Evolutionary conservation across 2,113 vertebrate genomes (phyloP).

Genomic region (Hemichromis elongatus): DNA sequence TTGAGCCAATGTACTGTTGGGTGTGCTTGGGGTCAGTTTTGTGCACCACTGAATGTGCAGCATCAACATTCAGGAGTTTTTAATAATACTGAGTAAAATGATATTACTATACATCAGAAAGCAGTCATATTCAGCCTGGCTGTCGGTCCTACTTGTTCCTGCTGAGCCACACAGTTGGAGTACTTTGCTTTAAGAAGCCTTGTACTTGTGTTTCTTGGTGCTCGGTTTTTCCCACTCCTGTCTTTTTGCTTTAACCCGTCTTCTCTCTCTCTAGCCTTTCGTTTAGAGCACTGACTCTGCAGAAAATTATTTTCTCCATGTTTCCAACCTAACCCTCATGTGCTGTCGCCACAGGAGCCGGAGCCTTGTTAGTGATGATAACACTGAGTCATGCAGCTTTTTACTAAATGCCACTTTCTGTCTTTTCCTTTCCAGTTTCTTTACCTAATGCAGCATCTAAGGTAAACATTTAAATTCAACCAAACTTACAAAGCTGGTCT

Average conservation of each 20-base stretch:
- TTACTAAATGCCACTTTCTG: neutral
- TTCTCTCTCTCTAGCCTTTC: neutral
- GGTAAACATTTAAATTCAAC: conserved; percentile 41
- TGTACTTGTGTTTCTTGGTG: neutral
- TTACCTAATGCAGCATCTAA: conserved; percentile 62
- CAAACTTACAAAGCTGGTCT: neutral
- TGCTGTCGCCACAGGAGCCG: neutral
- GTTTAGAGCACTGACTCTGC: neutral
- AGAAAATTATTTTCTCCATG: no score
- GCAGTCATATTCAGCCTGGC: neutral
- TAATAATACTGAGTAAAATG: neutral
- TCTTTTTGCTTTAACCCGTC: neutral
- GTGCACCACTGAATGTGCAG: neutral
- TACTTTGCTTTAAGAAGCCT: neutral
- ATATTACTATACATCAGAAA: neutral
- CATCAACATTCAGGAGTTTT: rapidly evolving
- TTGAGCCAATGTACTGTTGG: rapidly evolving
- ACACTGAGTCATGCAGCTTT: neutral
- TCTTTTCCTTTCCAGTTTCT: conserved; percentile 62
- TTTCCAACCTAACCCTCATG: rapidly evolving
- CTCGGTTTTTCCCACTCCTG: neutral
- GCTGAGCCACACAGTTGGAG: neutral
- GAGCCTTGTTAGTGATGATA: neutral
- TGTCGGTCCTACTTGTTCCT: neutral
- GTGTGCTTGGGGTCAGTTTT: neutral